These are phyloP conservation scores for Macrophya alboannulata DNA, from an alignment of 2,888 invertebrate species.

Conservation along the genomic window DNA sequence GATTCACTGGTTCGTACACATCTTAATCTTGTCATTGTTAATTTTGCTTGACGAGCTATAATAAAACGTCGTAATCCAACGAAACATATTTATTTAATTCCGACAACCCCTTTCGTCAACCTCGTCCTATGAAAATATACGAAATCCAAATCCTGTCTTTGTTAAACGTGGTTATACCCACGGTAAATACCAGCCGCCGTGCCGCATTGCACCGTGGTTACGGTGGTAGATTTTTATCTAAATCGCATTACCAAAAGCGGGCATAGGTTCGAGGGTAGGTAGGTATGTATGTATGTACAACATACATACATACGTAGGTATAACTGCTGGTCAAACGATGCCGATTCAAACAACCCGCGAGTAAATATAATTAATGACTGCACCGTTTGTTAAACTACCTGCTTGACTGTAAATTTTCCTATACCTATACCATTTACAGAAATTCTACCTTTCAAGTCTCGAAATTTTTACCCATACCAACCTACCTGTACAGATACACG, in stretches of 20 bases:
- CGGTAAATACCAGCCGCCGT: slow-evolving; percentile 20
- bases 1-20: background rate
- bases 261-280: background rate
- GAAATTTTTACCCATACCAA: slow-evolving; percentile 7
- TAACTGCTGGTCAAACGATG: slow-evolving; percentile 39
- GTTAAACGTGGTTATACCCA: slow-evolving; percentile 30
- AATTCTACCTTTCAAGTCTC: background rate
- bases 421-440: background rate
- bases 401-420: slow-evolving; percentile 36
- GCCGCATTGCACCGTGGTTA: slow-evolving; percentile 30
- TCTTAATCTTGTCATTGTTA: slow-evolving; percentile 45
- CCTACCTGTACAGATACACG: background rate
- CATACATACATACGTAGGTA: no score
- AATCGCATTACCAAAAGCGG: slow-evolving; percentile 57
- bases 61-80: slow-evolving; percentile 46
- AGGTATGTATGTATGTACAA: no score
- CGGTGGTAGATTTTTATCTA: slow-evolving; percentile 57
- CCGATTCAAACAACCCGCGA: slow-evolving; percentile 35
- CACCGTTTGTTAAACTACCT: slow-evolving; percentile 46
- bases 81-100: slow-evolving; percentile 54
- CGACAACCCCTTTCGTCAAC: slow-evolving; percentile 48
- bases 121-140: slow-evolving; percentile 50
- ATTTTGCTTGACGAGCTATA: slow-evolving; percentile 19
- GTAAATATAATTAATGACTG: slow-evolving; percentile 53
- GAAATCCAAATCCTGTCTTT: slow-evolving; percentile 45